Evolutionary conservation across 1,140 invertebrate species (phyloP).

Genomic region (Trichonephila inaurata): DNA sequence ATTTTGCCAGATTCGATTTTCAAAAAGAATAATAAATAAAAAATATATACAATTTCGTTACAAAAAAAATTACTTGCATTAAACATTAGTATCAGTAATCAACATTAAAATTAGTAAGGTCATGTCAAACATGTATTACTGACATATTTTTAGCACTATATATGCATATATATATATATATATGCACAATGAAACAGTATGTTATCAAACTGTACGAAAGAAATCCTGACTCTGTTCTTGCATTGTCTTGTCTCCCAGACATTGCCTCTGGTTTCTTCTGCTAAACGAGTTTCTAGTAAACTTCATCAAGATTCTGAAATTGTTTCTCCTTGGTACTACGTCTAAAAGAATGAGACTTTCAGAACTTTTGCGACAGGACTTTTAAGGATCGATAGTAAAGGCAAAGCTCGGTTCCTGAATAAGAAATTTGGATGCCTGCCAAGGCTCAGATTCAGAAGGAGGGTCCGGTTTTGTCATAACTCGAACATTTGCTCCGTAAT

Average conservation of each 20-base stretch:
- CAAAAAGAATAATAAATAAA: too few species aligned
- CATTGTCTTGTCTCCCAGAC: conserved; percentile 1
- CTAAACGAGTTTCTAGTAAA: conserved; percentile 10
- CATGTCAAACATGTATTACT: too few species aligned
- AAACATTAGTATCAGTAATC: too few species aligned
- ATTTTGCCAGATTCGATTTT: too few species aligned
- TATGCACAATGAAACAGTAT: too few species aligned
- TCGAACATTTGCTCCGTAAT: conserved; percentile 12
- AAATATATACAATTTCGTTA: too few species aligned
- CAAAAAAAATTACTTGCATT: too few species aligned
- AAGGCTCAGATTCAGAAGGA: conserved; percentile 17
- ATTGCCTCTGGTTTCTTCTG: neutral
- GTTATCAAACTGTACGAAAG: too few species aligned
- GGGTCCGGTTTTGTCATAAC: conserved; percentile 38
- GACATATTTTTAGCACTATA: too few species aligned
- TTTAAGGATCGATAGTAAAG: conserved; percentile 50
- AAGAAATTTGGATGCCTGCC: conserved; percentile 54
- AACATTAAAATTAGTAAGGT: too few species aligned
- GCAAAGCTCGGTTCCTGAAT: neutral
- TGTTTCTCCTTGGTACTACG: neutral
- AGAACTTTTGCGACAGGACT: conserved; percentile 46
- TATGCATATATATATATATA: too few species aligned
- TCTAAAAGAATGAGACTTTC: conserved; percentile 2
- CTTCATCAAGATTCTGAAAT: conserved; percentile 8
- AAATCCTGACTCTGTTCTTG: neutral